Evolutionary conservation across 64 coral and sea anemone species (phyloP).

Genomic region (Stichodactyla mertensii): DNA sequence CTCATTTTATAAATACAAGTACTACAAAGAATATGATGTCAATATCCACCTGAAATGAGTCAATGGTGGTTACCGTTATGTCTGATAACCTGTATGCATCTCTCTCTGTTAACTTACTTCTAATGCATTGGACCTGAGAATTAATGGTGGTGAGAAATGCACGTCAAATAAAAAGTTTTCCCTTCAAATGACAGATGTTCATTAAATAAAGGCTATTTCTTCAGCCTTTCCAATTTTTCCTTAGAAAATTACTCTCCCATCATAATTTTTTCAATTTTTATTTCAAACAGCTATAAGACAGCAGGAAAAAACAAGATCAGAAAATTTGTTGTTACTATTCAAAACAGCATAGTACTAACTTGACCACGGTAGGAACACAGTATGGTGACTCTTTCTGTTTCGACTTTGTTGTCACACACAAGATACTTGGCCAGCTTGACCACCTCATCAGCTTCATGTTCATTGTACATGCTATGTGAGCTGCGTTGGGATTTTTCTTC

Average conservation of each 20-base stretch:
- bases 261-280: too few species aligned
- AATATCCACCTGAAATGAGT: slow-evolving; percentile 56
- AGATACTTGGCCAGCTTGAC: slow-evolving; percentile 46
- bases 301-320: too few species aligned
- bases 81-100: not conserved
- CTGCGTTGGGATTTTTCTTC: slow-evolving; percentile 13
- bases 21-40: too few species aligned
- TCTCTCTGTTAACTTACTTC: not conserved
- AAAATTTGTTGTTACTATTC: not conserved
- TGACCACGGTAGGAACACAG: slow-evolving; percentile 85
- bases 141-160: not conserved
- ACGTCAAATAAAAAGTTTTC: too few species aligned
- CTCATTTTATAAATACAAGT: too few species aligned
- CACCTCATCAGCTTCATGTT: slow-evolving; percentile 36
- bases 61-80: slow-evolving; percentile 60
- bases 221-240: too few species aligned
- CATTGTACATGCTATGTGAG: slow-evolving; percentile 67
- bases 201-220: too few species aligned
- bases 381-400: slow-evolving; percentile 51
- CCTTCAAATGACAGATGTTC: too few species aligned
- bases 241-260: too few species aligned
- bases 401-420: not conserved
- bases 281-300: too few species aligned
- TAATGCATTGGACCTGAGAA: slow-evolving; percentile 23
- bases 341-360: slow-evolving; percentile 21